phyloP scores from a whole-genome alignment of 1,140 invertebrate genomes.

The Lysiphlebus fabarum region DNA sequence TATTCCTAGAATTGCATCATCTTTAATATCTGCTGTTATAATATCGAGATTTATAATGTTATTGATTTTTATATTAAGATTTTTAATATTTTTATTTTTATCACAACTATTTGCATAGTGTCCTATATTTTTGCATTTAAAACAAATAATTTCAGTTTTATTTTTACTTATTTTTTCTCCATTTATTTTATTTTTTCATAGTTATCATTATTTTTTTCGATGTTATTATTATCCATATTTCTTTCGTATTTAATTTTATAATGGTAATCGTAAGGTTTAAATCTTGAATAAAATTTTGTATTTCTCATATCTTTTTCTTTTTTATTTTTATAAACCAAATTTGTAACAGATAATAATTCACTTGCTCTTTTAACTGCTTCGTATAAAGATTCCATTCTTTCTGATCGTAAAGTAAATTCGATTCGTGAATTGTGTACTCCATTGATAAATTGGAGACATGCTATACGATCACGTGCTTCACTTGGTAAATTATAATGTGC shows the following conservation, averaged over 20 bases:
- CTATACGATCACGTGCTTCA: not conserved
- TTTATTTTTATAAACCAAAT: not conserved
- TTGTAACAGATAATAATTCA: constrained; percentile 2
- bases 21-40: not conserved
- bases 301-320: too few relatives aligned
- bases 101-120: constrained; percentile 11
- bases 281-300: too few relatives aligned
- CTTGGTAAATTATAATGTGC: not conserved
- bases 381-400: constrained; percentile 7
- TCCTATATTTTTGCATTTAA: constrained; percentile 2
- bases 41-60: not conserved
- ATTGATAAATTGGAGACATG: constrained; percentile 6
- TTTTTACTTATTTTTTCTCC: not conserved
- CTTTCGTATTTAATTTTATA: not conserved
- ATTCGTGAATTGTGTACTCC: not conserved
- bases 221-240: not conserved
- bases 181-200: not conserved
- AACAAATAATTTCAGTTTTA: not conserved
- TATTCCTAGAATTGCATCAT: constrained; percentile 8
- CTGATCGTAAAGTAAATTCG: constrained; percentile 6
- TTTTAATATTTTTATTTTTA: not conserved
- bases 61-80: too few relatives aligned
- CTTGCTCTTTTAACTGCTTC: constrained; percentile 3
- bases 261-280: too few relatives aligned
- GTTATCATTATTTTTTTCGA: too few relatives aligned